These are phyloP conservation scores for Pempheris klunzingeri DNA, from an alignment of 2,797 vertebrate species.

Conservation along the genomic window DNA sequence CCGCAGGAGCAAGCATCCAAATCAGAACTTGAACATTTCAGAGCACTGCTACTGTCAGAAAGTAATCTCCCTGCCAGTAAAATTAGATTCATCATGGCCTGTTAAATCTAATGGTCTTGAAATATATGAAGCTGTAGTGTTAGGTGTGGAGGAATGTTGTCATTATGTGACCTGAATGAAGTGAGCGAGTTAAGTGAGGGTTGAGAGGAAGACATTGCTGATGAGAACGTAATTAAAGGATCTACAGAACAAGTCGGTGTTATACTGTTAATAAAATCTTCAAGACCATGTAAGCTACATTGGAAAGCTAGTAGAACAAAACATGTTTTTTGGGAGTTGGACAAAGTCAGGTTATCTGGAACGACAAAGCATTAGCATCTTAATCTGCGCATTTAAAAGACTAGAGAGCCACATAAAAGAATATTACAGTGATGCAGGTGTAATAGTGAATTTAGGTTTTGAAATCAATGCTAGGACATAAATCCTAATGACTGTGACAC, in stretches of 20 bases:
- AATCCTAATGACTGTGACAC: not conserved
- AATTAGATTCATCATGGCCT: not conserved
- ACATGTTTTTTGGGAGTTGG: not conserved
- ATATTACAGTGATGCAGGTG: slow-evolving; percentile 28
- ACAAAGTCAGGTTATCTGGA: not conserved
- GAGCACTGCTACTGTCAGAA: not conserved
- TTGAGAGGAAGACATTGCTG: not conserved
- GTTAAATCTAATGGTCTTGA: not conserved
- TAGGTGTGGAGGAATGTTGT: not conserved
- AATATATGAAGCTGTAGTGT: not conserved
- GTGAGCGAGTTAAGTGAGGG: not conserved
- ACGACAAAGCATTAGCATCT: slow-evolving; percentile 17
- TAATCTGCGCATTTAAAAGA: slow-evolving; percentile 24
- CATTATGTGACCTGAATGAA: not conserved
- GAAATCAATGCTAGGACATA: slow-evolving; percentile 4
- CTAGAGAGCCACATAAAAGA: slow-evolving; percentile 14
- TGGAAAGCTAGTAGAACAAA: not conserved
- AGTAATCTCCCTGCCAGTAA: not conserved
- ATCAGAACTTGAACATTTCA: not conserved
- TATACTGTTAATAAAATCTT: not conserved
- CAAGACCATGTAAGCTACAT: not conserved
- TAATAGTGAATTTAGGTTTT: slow-evolving; percentile 16
- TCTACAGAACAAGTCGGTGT: not conserved
- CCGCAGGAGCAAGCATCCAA: not conserved
- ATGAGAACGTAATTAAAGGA: not conserved